Conservation (phyloP, 2,113 vertebrate species). For the Parus major region DNA sequence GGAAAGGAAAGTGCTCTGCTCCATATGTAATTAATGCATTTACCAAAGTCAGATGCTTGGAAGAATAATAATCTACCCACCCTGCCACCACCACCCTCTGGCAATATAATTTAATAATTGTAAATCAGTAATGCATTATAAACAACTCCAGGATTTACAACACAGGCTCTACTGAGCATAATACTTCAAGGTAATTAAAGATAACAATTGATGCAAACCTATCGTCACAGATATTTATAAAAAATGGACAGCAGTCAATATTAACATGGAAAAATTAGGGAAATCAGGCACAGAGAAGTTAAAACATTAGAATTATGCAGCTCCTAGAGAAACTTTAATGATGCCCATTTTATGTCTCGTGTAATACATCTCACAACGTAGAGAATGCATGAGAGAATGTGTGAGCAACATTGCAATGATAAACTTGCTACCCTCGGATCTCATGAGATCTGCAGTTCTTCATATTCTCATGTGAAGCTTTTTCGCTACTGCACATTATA, state of each 20-base stretch:
- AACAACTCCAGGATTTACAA: not conserved
- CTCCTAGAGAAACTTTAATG: not conserved
- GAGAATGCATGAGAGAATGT: not conserved
- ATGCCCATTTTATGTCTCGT: not conserved
- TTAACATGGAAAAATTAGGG: not conserved
- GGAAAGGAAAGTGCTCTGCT: not conserved
- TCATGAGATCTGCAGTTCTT: not conserved
- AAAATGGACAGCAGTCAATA: not conserved
- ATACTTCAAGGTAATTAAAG: not conserved
- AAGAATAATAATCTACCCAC: not conserved
- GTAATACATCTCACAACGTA: not conserved
- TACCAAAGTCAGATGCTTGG: not conserved
- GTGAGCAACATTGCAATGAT: not conserved
- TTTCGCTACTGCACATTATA: not conserved
- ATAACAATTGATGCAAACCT: not conserved
- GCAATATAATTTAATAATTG: not conserved
- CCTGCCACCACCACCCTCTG: not conserved
- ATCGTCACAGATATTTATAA: not conserved
- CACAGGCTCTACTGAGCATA: not conserved
- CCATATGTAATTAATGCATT: not conserved
- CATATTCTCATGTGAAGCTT: not conserved
- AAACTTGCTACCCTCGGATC: not conserved
- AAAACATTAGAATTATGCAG: not conserved
- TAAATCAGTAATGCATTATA: constrained; percentile 10
- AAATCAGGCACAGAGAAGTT: not conserved